These are phyloP conservation scores for Zoroaster sp. DNA, from an alignment of 53 echinoderm and acorn worm species.

Conservation along the genomic window DNA sequence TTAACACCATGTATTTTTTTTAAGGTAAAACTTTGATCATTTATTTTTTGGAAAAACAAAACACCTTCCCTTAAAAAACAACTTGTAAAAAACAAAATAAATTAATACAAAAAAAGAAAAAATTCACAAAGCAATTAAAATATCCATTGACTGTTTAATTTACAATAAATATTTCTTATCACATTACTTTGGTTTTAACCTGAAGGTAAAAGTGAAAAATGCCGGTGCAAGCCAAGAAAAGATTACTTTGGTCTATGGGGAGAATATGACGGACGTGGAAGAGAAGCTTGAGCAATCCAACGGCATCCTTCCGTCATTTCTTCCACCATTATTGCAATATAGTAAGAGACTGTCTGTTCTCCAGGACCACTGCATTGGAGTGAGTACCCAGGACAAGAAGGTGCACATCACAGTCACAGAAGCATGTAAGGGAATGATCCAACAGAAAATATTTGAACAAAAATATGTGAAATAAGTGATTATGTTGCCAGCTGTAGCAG, in stretches of 20 bases:
- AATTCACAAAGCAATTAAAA: too few relatives aligned
- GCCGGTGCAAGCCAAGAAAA: background rate
- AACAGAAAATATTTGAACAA: too few relatives aligned
- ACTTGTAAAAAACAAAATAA: too few relatives aligned
- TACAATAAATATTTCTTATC: background rate
- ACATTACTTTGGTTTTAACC: background rate
- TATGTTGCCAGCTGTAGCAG: too few relatives aligned
- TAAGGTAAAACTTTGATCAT: too few relatives aligned
- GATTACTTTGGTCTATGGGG: conserved; percentile 1
- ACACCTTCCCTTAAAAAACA: too few relatives aligned
- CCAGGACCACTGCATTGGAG: conserved; percentile 20
- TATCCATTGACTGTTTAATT: too few relatives aligned
- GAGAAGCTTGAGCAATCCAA: background rate
- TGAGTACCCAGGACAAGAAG: background rate
- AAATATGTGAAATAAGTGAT: too few relatives aligned
- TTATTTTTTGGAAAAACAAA: too few relatives aligned
- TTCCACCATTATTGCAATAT: conserved; percentile 10
- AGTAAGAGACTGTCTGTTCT: background rate
- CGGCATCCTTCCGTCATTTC: background rate
- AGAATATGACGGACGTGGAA: background rate
- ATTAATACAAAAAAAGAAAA: too few relatives aligned
- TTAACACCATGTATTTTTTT: too few relatives aligned
- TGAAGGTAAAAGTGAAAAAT: conserved; percentile 24
- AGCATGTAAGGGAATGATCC: conserved; percentile 23
- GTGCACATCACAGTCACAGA: background rate